A percentile compares a stretch with the other conserved stretches of the same genome.
These are phyloP conservation scores for Nothobranchius furzeri DNA, from an alignment of 2,113 vertebrate genomes.

Conservation along the genomic window DNA sequence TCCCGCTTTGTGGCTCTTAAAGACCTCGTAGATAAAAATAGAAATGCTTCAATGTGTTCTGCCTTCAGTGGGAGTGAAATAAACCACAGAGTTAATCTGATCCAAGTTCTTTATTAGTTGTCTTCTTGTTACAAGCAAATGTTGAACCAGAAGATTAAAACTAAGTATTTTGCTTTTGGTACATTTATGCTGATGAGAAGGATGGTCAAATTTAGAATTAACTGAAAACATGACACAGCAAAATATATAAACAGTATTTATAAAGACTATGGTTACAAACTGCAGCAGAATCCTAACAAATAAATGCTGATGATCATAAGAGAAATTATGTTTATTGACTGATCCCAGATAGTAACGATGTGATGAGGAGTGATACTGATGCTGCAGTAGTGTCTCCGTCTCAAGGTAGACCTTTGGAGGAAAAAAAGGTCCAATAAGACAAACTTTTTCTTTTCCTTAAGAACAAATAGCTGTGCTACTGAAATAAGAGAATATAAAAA, in stretches of 20 bases:
- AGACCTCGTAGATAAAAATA: constrained; percentile 23
- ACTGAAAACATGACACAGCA: constrained; percentile 34
- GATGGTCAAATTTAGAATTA: constrained; percentile 18
- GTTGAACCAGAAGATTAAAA: constrained; percentile 7
- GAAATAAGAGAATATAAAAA: background rate
- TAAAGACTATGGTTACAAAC: constrained; percentile 47
- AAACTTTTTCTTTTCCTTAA: background rate
- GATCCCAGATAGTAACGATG: constrained; percentile 12
- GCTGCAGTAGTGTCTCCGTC: constrained; percentile 11
- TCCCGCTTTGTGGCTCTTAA: background rate
- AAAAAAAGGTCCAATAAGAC: background rate
- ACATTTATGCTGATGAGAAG: constrained; percentile 23
- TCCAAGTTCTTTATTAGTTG: constrained; percentile 64
- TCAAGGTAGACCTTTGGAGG: constrained; percentile 70
- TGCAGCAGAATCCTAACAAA: constrained; percentile 30
- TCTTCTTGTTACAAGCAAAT: constrained; percentile 19
- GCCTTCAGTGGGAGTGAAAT: background rate
- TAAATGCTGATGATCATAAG: constrained; percentile 19
- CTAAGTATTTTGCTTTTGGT: background rate
- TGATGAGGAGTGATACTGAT: background rate
- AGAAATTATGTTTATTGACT: constrained; percentile 45
- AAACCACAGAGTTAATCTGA: constrained; percentile 5
- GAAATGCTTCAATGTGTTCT: constrained; percentile 11
- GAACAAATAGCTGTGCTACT: background rate
- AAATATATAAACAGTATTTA: constrained; percentile 69